A percentile compares a stretch with the other conserved stretches of the same genome.
phyloP scores from a whole-genome alignment of 1,140 invertebrate species.

The Drosophila pallidifrons region DNA sequence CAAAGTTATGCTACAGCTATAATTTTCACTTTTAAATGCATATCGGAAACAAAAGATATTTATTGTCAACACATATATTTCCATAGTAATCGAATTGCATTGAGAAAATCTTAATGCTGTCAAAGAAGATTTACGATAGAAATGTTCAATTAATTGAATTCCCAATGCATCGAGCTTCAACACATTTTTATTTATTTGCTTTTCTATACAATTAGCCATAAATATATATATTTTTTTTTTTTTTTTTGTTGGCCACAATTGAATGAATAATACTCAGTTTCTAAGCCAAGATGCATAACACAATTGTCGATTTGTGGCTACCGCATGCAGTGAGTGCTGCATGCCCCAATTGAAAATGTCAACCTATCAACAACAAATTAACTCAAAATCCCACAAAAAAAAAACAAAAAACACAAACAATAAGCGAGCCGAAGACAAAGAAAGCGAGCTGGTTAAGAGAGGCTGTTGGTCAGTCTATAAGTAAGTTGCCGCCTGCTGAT shows the following conservation, averaged over 20 bases:
- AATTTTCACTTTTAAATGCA: no score
- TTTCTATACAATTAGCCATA: constrained; percentile 19
- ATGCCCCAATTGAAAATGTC: constrained; percentile 80
- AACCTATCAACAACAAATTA: constrained; percentile 81
- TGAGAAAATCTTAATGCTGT: no score
- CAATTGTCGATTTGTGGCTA: constrained; percentile 30
- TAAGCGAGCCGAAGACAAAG: constrained; percentile 36
- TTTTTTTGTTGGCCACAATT: constrained; percentile 21
- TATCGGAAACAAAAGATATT: no score
- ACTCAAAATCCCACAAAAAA: constrained; percentile 70
- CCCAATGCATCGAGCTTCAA: not conserved
- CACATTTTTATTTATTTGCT: constrained; percentile 18
- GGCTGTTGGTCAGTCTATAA: constrained; percentile 71
- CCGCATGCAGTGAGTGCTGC: constrained; percentile 66
- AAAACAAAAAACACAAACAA: constrained; percentile 14
- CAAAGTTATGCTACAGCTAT: no score
- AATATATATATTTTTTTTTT: not conserved
- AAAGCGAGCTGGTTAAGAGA: constrained; percentile 67
- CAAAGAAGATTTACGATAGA: no score
- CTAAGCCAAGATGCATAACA: constrained; percentile 26
- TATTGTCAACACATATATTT: no score
- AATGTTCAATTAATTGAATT: not conserved
- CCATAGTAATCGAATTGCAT: no score
- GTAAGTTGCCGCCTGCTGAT: constrained; percentile 77
- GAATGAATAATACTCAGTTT: constrained; percentile 21